A percentile compares a stretch with the other conserved stretches of the same genome.
These are phyloP conservation scores for Chrysochloris asiatica DNA, from an alignment of 2,113 vertebrate species.

Conservation along the genomic window DNA sequence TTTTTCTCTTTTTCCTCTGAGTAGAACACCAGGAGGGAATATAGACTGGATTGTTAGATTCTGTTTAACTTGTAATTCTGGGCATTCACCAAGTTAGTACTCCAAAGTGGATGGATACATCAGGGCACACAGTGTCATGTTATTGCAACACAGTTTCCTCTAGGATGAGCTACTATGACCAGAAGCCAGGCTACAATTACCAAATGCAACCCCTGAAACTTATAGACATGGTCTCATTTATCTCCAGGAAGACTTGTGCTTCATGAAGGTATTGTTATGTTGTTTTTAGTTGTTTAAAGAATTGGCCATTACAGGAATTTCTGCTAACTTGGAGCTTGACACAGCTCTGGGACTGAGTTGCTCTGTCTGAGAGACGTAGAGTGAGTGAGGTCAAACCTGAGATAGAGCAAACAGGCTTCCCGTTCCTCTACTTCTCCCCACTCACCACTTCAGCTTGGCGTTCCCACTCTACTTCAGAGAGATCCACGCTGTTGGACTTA, in stretches of 20 bases:
- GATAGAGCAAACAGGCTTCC: fast-evolving
- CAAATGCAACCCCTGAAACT: neutral
- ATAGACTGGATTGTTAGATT: neutral
- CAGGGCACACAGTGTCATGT: neutral
- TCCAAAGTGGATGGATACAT: neutral
- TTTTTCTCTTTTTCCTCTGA: neutral
- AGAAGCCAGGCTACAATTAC: neutral
- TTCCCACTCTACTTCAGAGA: slow-evolving; percentile 96
- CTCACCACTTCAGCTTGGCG: slow-evolving; percentile 91
- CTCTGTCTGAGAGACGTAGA: neutral
- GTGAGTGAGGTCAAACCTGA: neutral
- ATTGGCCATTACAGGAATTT: neutral
- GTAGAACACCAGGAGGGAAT: neutral
- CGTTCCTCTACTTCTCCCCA: neutral
- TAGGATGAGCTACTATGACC: neutral
- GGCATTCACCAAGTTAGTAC: neutral
- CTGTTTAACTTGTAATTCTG: neutral
- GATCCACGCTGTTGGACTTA: slow-evolving; percentile 97
- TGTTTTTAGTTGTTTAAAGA: neutral
- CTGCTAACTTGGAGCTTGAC: neutral
- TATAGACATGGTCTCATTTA: neutral
- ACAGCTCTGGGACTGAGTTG: neutral
- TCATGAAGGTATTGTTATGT: neutral
- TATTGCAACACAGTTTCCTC: neutral
- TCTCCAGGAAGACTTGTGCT: neutral